Evolutionary conservation across 2,888 invertebrate species (phyloP).

Genomic region (Erebia ligea): DNA sequence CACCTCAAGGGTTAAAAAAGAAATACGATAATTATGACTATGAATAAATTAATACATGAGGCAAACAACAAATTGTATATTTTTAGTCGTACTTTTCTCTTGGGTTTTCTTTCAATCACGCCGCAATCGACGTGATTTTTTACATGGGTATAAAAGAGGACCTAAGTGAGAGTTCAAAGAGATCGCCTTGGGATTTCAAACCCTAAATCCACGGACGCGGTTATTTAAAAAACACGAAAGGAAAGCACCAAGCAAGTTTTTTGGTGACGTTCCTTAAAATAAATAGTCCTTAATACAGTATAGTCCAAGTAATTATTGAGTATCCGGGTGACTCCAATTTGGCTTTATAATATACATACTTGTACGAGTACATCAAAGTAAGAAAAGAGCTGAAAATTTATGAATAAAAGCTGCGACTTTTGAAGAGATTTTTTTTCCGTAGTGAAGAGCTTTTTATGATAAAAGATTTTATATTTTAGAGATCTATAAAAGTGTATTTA

Average conservation of each 20-base stretch:
- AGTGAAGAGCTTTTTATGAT: not conserved
- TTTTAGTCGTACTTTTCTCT: too few species aligned
- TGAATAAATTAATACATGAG: constrained; percentile 39
- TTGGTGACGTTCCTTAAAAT: not conserved
- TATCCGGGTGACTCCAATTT: constrained; percentile 10
- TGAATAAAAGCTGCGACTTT: not conserved
- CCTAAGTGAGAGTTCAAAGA: too few species aligned
- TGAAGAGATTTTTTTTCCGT: not conserved
- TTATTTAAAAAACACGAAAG: too few species aligned
- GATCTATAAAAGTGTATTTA: not conserved
- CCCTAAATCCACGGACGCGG: too few species aligned
- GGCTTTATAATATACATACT: constrained; percentile 5
- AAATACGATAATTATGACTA: constrained; percentile 56
- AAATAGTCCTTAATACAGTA: not conserved
- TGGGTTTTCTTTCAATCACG: too few species aligned
- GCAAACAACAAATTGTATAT: not conserved
- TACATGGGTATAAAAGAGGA: too few species aligned
- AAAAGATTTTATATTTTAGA: constrained; percentile 4
- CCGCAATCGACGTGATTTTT: too few species aligned
- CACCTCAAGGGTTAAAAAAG: constrained; percentile 45
- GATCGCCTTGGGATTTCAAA: too few species aligned
- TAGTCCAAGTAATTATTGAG: constrained; percentile 4
- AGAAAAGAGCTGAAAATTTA: not conserved
- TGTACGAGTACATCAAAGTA: constrained; percentile 23
- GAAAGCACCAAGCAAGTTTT: not conserved